Conservation (phyloP, 23 tunicate species). For the Ascidia mentula region DNA sequence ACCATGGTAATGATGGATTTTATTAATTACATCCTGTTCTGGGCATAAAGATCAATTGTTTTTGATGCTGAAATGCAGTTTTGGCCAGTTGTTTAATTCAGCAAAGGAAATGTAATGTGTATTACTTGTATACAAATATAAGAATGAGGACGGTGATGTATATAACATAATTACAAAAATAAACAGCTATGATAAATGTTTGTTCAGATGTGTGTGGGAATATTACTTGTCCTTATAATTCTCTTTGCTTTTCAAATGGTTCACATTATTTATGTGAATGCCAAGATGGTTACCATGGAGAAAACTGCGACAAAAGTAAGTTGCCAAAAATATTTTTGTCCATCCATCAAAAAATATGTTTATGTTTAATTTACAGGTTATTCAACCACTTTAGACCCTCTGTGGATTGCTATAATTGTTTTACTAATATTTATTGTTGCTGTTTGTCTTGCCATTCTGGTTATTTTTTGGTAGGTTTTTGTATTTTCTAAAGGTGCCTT, state of each 20-base stretch:
- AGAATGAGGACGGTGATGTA: no score
- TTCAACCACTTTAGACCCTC: not conserved
- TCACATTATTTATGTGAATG: not conserved
- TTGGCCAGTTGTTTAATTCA: no score
- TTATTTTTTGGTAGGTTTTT: not conserved
- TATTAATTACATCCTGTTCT: no score
- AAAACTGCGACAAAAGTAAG: not conserved
- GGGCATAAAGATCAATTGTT: no score
- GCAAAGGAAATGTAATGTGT: no score
- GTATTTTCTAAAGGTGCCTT: no score
- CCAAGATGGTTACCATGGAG: conserved; percentile 3
- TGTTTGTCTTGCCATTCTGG: not conserved
- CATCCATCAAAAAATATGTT: not conserved
- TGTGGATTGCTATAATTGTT: not conserved
- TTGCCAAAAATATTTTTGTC: not conserved
- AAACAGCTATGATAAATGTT: no score
- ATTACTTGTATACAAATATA: no score
- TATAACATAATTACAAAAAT: no score
- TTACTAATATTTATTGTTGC: not conserved
- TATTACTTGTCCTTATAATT: not conserved
- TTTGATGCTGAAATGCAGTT: not conserved
- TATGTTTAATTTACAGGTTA: not conserved
- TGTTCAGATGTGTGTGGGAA: not conserved
- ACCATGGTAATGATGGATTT: no score
- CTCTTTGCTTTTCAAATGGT: not conserved